Percentiles rank a stretch among this genome's conserved stretches.
phyloP scores from a whole-genome alignment of 2,888 invertebrate species.

The Ceriagrion tenellum region DNA sequence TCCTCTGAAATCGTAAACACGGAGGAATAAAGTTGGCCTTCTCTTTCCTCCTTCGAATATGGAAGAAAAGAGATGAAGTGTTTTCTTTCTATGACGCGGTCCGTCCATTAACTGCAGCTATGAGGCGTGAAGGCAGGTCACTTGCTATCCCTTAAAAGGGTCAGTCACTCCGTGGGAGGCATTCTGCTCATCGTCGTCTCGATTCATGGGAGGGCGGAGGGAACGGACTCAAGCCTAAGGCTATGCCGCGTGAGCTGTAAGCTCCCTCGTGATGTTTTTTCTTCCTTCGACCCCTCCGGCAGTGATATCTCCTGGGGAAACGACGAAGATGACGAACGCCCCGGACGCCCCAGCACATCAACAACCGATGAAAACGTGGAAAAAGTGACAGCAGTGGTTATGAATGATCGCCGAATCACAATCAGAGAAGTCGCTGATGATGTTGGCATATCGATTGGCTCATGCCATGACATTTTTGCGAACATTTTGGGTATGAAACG shows the following conservation, averaged over 20 bases:
- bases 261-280: neutral
- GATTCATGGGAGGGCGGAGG: neutral
- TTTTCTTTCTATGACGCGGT: neutral
- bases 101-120: neutral
- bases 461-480: too few species aligned
- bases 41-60: neutral
- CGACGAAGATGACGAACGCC: too few species aligned
- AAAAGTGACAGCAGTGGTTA: too few species aligned
- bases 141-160: neutral
- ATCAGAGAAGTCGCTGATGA: too few species aligned
- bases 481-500: too few species aligned
- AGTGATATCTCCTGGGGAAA: neutral
- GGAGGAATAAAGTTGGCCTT: neutral
- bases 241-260: too few species aligned
- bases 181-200: too few species aligned
- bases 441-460: too few species aligned
- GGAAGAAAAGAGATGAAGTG: neutral
- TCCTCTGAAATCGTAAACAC: constrained; percentile 6
- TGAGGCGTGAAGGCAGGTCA: neutral
- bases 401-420: too few species aligned
- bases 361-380: too few species aligned
- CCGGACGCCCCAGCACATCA: too few species aligned
- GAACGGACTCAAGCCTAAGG: neutral
- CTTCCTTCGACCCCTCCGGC: neutral
- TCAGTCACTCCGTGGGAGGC: too few species aligned